Conservation (phyloP, 2,797 vertebrate genomes). For the Megaceryle alcyon region DNA sequence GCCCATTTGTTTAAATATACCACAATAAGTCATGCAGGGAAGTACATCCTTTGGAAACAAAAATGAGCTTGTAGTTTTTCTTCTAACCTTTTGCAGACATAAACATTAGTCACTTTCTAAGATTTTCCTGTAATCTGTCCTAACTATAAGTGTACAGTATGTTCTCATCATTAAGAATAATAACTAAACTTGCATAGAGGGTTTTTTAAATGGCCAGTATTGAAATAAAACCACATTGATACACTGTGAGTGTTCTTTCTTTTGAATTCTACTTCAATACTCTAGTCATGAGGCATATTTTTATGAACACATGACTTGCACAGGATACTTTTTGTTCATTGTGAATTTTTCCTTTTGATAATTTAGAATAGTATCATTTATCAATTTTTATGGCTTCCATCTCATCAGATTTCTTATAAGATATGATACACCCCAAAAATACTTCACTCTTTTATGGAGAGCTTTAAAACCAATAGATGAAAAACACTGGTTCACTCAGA, state of each 20-base stretch:
- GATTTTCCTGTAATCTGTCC: not conserved
- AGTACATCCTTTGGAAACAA: not conserved
- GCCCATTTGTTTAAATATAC: not conserved
- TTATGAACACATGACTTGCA: not conserved
- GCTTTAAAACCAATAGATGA: not conserved
- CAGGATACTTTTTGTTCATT: not conserved
- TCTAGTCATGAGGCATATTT: not conserved
- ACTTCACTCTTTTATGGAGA: not conserved
- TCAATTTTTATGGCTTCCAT: not conserved
- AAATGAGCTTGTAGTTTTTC: slow-evolving; percentile 8
- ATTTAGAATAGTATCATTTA: not conserved
- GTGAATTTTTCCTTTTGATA: not conserved
- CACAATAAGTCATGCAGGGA: not conserved
- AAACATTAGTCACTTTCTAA: slow-evolving; percentile 41
- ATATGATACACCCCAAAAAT: not conserved
- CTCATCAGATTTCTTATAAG: not conserved
- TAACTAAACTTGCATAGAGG: not conserved
- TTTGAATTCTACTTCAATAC: not conserved
- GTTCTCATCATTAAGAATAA: not conserved
- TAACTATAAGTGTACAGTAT: not conserved
- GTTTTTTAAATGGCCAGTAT: not conserved
- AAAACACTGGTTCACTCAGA: not conserved
- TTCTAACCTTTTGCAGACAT: slow-evolving; percentile 3
- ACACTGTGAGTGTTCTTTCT: not conserved
- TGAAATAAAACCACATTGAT: not conserved